Evolutionary conservation across 2,113 vertebrate species (phyloP), one percentile per base, ranked within the genome.

Genomic region (Eublepharis macularius): DNA sequence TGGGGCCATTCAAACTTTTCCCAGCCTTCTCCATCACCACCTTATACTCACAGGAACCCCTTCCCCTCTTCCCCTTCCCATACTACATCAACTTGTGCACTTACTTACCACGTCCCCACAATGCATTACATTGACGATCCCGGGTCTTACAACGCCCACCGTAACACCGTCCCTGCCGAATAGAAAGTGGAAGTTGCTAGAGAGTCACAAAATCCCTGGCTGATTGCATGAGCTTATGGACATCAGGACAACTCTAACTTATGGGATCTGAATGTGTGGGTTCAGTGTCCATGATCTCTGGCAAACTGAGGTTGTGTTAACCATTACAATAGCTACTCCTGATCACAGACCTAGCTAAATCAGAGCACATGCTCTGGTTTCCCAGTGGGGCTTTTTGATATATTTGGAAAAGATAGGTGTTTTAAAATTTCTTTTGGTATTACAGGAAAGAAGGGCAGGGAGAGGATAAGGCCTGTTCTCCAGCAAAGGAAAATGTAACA

Each of bases 21-120:
- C n/a, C n/a, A n/a, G n/a, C n/a, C n/a, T n/a, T n/a, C n/a, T n/a
- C n/a, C n/a, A n/a, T n/a, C n/a, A n/a, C n/a, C n/a, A n/a, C n/a
- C n/a, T n/a, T n/a, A n/a, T n/a, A n/a, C n/a, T n/a, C 3, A 6
- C 73, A 8, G 43, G 2, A 76, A 34, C 16, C 29, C 43, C 7
- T 11, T n/a, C 73, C 73, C 32, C 66, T 14, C 32, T 12, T 4
- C 66, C 34, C n/a, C 13, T 39, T 39, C 7, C 47, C 21, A 32
- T n/a, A 2, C n/a, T 16, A 39, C 2, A 60, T 2, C 34, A 78
- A 7, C 29, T 32, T 45, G n/a, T 21, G 36, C 21, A 10, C 68
- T 0, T 93, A 97, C 98, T 96, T 89, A 99, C 98, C 95, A 1
- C 94, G 98, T 43, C 98, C 98, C 98, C 98, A 99, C 4, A 99